Evolutionary conservation across 2,113 vertebrate species (phyloP).

Genomic region (Ifrita kowaldi): DNA sequence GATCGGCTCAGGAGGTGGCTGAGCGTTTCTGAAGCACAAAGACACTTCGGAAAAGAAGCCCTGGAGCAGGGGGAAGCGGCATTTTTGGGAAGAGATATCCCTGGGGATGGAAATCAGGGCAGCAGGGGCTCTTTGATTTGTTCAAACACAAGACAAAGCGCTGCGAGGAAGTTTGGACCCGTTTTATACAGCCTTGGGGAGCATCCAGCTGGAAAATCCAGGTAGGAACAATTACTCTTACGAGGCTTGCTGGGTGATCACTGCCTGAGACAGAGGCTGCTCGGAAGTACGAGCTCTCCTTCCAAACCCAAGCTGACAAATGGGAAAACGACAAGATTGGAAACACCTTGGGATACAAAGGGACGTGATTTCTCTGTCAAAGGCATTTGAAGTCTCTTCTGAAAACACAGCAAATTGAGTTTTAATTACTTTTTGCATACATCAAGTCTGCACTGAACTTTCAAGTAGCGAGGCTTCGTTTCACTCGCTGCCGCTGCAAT

Average conservation of each 20-base stretch:
- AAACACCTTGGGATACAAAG: background rate
- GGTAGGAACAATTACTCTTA: background rate
- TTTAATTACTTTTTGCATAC: slow-evolving; percentile 38
- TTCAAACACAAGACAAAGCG: background rate
- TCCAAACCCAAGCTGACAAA: background rate
- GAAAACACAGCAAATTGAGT: background rate
- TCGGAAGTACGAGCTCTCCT: background rate
- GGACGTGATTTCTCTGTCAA: background rate
- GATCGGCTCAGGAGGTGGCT: background rate
- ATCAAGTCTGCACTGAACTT: background rate
- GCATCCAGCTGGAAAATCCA: background rate
- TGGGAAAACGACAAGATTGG: background rate
- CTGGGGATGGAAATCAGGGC: background rate
- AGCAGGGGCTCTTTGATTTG: background rate
- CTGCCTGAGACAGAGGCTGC: background rate
- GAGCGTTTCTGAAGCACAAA: background rate
- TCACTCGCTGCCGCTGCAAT: background rate
- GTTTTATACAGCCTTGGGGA: background rate
- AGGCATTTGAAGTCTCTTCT: background rate
- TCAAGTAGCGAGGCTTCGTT: background rate
- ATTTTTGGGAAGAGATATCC: background rate
- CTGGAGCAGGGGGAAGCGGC: rapidly evolving
- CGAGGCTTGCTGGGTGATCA: background rate
- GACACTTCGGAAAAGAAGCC: background rate
- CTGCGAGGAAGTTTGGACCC: background rate